Evolutionary conservation across 2,113 vertebrate species (phyloP).

Genomic region (Callipepla squamata): DNA sequence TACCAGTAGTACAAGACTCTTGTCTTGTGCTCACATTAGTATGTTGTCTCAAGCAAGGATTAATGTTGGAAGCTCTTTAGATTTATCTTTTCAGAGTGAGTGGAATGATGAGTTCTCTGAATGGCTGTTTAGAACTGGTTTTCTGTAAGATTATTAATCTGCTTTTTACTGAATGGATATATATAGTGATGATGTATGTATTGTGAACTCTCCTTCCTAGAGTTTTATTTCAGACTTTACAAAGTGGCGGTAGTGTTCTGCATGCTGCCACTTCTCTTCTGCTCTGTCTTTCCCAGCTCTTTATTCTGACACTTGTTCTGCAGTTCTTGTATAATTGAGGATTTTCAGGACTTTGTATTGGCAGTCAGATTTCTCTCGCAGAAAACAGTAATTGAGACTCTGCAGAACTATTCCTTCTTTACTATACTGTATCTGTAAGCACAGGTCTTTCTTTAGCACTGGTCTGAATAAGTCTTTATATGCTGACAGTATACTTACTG

Average conservation of each 20-base stretch:
- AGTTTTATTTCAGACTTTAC: not conserved
- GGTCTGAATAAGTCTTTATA: not conserved
- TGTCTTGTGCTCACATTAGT: not conserved
- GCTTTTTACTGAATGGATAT: not conserved
- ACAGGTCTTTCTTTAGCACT: not conserved
- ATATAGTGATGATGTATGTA: not conserved
- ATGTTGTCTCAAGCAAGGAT: not conserved
- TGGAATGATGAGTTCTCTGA: not conserved
- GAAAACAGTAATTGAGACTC: not conserved
- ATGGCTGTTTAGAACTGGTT: not conserved
- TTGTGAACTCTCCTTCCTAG: not conserved
- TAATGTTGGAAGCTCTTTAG: not conserved
- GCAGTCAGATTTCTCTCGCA: not conserved
- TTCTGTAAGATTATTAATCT: not conserved
- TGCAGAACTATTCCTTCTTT: not conserved
- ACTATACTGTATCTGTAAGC: not conserved
- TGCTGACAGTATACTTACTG: not conserved
- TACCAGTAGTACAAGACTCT: not conserved
- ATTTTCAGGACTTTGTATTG: not conserved
- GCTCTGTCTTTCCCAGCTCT: not conserved
- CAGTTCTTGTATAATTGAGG: not conserved
- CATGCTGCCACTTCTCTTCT: not conserved
- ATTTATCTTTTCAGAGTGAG: not conserved
- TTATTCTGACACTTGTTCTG: not conserved
- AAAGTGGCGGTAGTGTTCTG: not conserved